phyloP scores from a whole-genome alignment of 2,888 invertebrate genomes.

The Tinea semifulvella region DNA sequence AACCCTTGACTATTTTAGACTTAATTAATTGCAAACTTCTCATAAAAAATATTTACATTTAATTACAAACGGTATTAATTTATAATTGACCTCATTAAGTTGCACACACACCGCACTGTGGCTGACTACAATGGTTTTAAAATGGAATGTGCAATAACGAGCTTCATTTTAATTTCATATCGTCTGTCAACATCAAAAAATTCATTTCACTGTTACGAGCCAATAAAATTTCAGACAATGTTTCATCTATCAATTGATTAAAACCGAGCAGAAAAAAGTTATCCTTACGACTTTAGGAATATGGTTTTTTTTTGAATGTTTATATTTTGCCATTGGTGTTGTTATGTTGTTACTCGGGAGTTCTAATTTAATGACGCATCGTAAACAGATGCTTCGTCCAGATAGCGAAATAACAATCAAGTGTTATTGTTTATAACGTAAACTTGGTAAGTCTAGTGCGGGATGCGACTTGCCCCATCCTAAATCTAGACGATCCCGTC shows the following conservation, averaged over 20 bases:
- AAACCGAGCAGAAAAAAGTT: slow-evolving; percentile 18
- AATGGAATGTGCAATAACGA: slow-evolving; percentile 18
- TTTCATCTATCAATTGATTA: slow-evolving; percentile 24
- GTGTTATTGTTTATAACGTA: slow-evolving; percentile 13
- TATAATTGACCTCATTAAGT: neutral
- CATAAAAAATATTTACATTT: too few relatives aligned
- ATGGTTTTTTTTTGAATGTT: slow-evolving; percentile 15
- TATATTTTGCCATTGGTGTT: slow-evolving; percentile 17
- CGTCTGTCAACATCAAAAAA: slow-evolving; percentile 28
- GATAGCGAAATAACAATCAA: slow-evolving; percentile 17
- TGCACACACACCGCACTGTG: neutral
- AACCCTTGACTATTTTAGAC: too few relatives aligned
- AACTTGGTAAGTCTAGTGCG: neutral
- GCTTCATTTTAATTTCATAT: slow-evolving; percentile 24
- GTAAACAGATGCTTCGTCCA: slow-evolving; percentile 27
- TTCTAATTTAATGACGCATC: slow-evolving; percentile 29
- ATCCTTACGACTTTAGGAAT: slow-evolving; percentile 18
- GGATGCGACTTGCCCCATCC: too few relatives aligned
- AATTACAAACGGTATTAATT: neutral
- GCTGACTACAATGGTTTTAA: neutral
- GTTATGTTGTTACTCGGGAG: slow-evolving; percentile 20
- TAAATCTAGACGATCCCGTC: too few relatives aligned
- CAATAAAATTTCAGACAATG: slow-evolving; percentile 24
- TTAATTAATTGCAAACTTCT: too few relatives aligned
- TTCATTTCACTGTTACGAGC: slow-evolving; percentile 24